These are phyloP conservation scores for Harpalus rufipes DNA, from an alignment of 2,888 invertebrate species.

Conservation along the genomic window DNA sequence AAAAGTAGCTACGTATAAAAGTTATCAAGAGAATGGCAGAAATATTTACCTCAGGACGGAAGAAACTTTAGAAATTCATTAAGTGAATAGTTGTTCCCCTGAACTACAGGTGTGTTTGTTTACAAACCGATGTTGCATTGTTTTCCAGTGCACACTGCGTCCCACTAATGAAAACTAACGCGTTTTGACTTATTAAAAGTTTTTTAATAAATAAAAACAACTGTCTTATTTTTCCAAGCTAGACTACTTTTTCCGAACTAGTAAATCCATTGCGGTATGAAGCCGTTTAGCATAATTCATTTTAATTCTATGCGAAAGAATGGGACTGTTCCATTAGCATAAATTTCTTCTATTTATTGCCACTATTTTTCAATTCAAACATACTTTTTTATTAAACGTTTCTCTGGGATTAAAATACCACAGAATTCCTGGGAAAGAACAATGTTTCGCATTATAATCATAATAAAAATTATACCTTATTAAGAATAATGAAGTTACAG, in stretches of 20 bases:
- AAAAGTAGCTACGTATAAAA: constrained; percentile 17
- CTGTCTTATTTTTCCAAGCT: constrained; percentile 38
- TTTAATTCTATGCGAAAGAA: constrained; percentile 39
- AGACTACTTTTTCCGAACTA: constrained; percentile 13
- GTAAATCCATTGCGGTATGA: constrained; percentile 14
- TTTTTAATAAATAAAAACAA: constrained; percentile 63
- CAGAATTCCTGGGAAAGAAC: not conserved
- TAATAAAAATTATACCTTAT: not conserved
- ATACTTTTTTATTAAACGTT: not conserved
- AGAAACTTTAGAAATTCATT: constrained; percentile 63
- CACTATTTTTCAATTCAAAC: constrained; percentile 29
- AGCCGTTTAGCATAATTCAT: constrained; percentile 44
- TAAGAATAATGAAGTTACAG: not conserved
- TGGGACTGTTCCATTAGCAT: constrained; percentile 38
- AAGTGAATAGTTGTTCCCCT: constrained; percentile 53
- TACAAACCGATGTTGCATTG: constrained; percentile 37
- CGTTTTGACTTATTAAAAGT: constrained; percentile 59
- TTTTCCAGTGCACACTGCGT: constrained; percentile 8
- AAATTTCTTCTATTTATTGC: constrained; percentile 39
- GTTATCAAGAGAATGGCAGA: constrained; percentile 26
- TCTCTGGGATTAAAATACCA: not conserved
- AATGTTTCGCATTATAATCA: not conserved
- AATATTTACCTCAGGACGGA: constrained; percentile 7
- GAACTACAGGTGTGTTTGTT: constrained; percentile 21
- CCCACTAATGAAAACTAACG: constrained; percentile 49